Base-by-base conservation (phyloP, 2,797 vertebrate genomes). In the Ctenochaetus hawaiiensis region DNA sequence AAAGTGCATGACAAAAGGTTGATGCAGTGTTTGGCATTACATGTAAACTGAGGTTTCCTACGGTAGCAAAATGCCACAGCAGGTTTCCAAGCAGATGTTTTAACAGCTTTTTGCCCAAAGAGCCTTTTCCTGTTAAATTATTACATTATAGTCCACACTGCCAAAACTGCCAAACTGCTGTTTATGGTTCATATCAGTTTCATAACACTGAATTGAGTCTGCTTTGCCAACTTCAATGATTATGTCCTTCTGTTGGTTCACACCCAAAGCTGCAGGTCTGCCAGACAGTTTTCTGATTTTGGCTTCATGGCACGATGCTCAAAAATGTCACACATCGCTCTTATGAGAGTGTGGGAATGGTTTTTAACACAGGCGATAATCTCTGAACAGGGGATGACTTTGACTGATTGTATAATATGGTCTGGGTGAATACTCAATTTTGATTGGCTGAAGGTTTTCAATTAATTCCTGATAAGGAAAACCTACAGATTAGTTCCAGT, bases 261-360 rank as follows among this genome's bases (percentile, higher is more conserved):
- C 65, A 49, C 34, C 58, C 26, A 39, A 3, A 13, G 54, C 8
- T 77, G 79, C 51, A 58, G 18, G 43, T 61, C 62, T 76, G 64
- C 73, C 83, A 71, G 69, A 63, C 49, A 68, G 69, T 49, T 64
- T 64, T 72, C 56, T 62, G 63, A 17, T 65, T 81, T 37, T 69
- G 52, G 69, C 44, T 30, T 49, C 10, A 34, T 61, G 41, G 30
- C 30, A 26, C 26, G 26, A 26, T 26, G 26, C 26, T 26, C 30
- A 30, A 30, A 30, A 30, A 30, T 30, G 30, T 30, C 30, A 30
- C 30, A 30, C 30, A 30, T 30, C 5, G 30, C 30, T 30, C 30
- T 4, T 30, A 30, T 30, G 30, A 30, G 30, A 30, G 30, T 30
- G 30, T 30, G 5, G 30, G 30, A 30, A 30, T 30, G 30, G 30